Base-by-base conservation (phyloP, 2,113 vertebrate species). In the Australoheros scitulus region DNA sequence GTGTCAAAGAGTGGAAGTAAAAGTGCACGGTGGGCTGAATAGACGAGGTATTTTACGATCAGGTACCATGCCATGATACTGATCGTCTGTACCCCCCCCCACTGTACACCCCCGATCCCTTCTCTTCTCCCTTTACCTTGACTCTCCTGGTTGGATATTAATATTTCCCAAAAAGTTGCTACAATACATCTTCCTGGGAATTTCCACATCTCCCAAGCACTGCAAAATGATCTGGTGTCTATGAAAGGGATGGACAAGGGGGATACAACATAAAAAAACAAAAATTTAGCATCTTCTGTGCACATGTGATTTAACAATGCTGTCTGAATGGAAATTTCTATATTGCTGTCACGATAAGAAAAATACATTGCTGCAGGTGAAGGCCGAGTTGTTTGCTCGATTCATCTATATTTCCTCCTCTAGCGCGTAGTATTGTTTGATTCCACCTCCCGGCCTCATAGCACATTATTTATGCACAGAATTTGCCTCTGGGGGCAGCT, bases 101-200 rank as follows among this genome's bases (percentile, higher is more conserved):
- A 60, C 84, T 79, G 83, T 63, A 89, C 76, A 78, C 84, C 88
- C 80, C 79, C 43, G 7, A 79, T 76, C 82, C 65, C 61, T 56
- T 65, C 85, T 85, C 79, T 63, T 81, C 89, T 74, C 75, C 75
- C 77, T 88, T 84, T 91, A 91, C 87, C 89, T 90, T 90, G 64
- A 75, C 83, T 79, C 81, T 89, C 83, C 88, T 84, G 87, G 91
- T 90, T 93, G 86, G 81, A 92, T 94, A 90, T 91, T 93, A 93
- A 93, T 94, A 92, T 92, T 93, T 95, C 93, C 92, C 92, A 88
- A 92, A 94, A 93, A 94, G 89, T 91, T 88, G 91, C 89, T 83
- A 88, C 85, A 87, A 94, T 95, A 90, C 84, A 70, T 94, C 93
- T 95, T 95, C 82, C 89, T 80, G 89, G 93, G 91, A 92, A 95